Base-by-base conservation (phyloP, 2,888 invertebrate genomes). In the Eristalis intricaria region DNA sequence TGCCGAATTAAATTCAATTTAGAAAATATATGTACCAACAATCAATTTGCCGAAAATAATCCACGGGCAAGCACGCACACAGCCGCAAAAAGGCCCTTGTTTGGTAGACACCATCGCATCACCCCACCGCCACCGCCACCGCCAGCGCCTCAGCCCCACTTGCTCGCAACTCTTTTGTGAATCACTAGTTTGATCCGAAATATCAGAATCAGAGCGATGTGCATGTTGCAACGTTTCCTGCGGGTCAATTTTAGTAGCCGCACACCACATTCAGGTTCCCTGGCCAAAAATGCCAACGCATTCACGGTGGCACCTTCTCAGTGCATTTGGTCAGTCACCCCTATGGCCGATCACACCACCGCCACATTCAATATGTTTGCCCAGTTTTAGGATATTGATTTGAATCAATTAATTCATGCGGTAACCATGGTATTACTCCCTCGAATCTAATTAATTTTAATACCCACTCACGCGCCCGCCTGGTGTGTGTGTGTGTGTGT, bases 381-480 rank as follows among this genome's bases (percentile, higher is more conserved):
- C 81, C 84, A 91, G 90, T 90, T 91, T 90, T 91, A 90, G 91
- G 91, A 92, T 92, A 93, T 92, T 92, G 92, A 93, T 93, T 93
- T 93, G 92, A 93, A 93, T 92, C 92, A 92, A 93, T 93, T 93
- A 93, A 92, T 92, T 92, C 92, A 90, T 92, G 92, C 90, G 92
- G 92, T 92, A 90, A 90, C 90, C 90, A 91, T 92, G 91, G 91
- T 90, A 93, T 91, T 92, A 91, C 91, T 92, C 92, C 92, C 92
- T 92, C 91, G 92, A 92, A 93, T 93, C 92, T 93, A 93, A 93
- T 93, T 93, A 93, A 93, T 93, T 93, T 93, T 92, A 93, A 92
- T 93, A 91, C 91, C 91, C 91, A 90, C 89, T 90, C 89, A 90
- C 64, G 13, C 13, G 1, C 32, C 32, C 8, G 32, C 88, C 23